These are phyloP conservation scores for Silurus aristotelis DNA, from an alignment of 2,797 vertebrate species.

Conservation along the genomic window DNA sequence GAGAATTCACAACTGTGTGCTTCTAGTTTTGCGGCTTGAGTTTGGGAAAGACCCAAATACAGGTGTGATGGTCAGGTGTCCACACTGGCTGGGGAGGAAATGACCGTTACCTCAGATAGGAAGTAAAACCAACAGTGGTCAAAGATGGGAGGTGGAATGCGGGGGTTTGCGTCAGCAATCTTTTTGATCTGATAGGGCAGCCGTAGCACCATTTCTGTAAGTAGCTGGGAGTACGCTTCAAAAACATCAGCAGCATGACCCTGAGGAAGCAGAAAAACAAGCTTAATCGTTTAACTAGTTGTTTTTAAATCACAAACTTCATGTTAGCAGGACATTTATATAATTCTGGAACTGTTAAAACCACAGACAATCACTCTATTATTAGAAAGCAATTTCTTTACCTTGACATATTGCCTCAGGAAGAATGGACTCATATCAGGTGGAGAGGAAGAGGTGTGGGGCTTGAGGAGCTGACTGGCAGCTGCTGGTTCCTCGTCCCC, in stretches of 20 bases:
- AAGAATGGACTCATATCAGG: conserved; percentile 99
- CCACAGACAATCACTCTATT: background rate
- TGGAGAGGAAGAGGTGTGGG: conserved; percentile 92
- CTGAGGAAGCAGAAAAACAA: conserved; percentile 65
- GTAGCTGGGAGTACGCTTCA: conserved; percentile 96
- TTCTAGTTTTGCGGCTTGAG: background rate
- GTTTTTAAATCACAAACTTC: background rate
- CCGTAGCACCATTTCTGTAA: conserved; percentile 97
- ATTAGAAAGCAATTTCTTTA: conserved; percentile 56
- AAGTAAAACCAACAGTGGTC: conserved; percentile 99
- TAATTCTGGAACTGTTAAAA: background rate
- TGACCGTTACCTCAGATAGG: conserved; percentile 85
- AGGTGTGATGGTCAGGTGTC: background rate
- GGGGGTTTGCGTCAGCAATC: conserved; percentile 93
- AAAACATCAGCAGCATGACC: conserved; percentile 98
- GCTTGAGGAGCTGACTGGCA: conserved; percentile 91
- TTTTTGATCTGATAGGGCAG: conserved; percentile 99
- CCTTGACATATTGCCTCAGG: conserved; percentile 97
- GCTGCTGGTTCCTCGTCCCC: conserved; percentile 91
- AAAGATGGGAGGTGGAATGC: conserved; percentile 93
- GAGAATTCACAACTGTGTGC: background rate
- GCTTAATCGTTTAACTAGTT: background rate
- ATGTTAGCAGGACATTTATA: background rate
- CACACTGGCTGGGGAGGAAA: background rate
- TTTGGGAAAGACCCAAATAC: background rate